A percentile compares a stretch with the other conserved stretches of the same genome.
These are phyloP conservation scores for Amblyornis subalaris DNA, from an alignment of 2,113 vertebrate genomes.

Conservation along the genomic window DNA sequence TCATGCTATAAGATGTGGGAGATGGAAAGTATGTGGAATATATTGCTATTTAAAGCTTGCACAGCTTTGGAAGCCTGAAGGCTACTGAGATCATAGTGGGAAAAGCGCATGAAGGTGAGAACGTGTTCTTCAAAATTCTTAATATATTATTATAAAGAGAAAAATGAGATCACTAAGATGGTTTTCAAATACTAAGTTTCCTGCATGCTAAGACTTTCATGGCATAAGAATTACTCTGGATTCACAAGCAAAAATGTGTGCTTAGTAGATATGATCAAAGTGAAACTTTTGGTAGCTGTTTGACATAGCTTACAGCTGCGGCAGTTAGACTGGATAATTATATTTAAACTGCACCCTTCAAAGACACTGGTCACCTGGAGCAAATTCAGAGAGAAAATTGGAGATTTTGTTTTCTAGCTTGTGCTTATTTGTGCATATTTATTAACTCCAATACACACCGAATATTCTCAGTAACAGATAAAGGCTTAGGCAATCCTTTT, in stretches of 20 bases:
- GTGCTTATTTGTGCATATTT: neutral
- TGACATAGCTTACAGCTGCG: neutral
- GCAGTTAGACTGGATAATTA: neutral
- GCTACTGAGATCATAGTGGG: neutral
- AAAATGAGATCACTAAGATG: neutral
- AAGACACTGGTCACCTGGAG: neutral
- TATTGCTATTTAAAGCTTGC: constrained; percentile 4
- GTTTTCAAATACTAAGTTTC: neutral
- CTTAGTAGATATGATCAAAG: neutral
- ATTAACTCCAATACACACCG: neutral
- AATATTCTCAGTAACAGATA: neutral
- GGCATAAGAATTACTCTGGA: neutral
- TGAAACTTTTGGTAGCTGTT: neutral
- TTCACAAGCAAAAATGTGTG: neutral
- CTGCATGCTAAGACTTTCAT: neutral
- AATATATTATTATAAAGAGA: neutral
- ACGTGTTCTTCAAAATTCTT: neutral
- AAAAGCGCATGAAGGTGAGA: neutral
- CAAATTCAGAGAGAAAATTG: neutral
- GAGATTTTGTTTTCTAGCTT: neutral
- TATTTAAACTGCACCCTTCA: neutral
- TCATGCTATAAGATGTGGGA: neutral
- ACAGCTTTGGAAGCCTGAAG: neutral
- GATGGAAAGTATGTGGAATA: constrained; percentile 18
- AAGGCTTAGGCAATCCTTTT: neutral